phyloP scores from a whole-genome alignment of 2,113 vertebrate genomes.

The Accipiter cooperii region DNA sequence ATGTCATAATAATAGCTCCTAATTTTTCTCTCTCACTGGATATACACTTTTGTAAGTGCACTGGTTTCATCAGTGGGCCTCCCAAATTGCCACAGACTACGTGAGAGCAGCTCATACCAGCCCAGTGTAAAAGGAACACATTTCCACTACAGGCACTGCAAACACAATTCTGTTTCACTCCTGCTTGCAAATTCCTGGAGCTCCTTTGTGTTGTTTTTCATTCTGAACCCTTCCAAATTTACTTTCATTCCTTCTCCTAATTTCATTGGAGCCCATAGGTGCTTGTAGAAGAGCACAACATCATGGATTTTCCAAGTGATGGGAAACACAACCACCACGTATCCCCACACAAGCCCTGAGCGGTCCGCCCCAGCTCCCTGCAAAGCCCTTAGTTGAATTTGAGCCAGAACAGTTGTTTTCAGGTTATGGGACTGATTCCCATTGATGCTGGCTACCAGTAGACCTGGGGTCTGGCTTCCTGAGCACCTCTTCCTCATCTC shows the following conservation, averaged over 20 bases:
- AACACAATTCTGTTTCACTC: background rate
- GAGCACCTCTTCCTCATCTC: background rate
- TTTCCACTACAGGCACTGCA: background rate
- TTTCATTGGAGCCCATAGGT: background rate
- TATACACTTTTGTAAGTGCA: background rate
- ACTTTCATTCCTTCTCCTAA: background rate
- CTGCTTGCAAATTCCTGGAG: background rate
- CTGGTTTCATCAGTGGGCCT: background rate
- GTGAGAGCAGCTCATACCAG: background rate
- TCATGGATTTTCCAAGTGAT: background rate
- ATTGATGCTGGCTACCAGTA: background rate
- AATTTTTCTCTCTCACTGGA: background rate
- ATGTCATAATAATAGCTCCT: constrained; percentile 3
- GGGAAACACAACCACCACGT: background rate
- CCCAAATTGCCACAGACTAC: background rate
- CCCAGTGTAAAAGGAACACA: background rate
- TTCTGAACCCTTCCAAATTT: background rate
- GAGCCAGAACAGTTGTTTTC: background rate
- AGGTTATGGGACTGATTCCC: background rate
- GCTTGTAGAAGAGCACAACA: background rate
- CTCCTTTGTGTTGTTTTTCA: background rate
- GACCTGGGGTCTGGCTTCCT: background rate
- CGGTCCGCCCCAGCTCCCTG: rapidly evolving
- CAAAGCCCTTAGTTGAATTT: background rate
- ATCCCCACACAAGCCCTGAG: background rate